Evolutionary conservation across 2,113 vertebrate species (phyloP), one percentile per base, ranked within the genome.

Genomic region (Oenanthe melanoleuca): DNA sequence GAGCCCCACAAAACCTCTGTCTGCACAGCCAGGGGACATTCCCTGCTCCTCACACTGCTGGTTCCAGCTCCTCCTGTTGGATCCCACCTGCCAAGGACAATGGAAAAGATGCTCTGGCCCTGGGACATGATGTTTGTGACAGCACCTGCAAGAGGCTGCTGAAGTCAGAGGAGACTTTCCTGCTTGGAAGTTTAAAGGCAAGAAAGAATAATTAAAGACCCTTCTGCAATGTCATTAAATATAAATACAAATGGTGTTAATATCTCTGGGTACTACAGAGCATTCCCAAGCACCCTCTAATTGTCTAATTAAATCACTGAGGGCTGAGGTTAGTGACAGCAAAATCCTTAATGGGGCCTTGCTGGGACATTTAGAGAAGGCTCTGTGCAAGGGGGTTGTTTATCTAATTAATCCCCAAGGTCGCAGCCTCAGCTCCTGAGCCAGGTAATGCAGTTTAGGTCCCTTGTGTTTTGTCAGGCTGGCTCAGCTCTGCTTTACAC

Each of bases 261-360:
- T 97, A 95, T 95, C 95, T 95, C 95, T 92, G 88, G 89, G 94
- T 96, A 94, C 87, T 63, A 67, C 24, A 92, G 86, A 89, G 93
- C 84, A 61, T 93, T 96, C 96, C 90, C 81, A 90, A 95, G 78
- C 93, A 96, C 91, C 93, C 72, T 95, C 92, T 97, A 96, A 97
- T 96, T 95, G 93, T 95, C 91, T 95, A 97, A 97, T 97, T 97
- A 97, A 97, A 95, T 96, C 96, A 97, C 96, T 52, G 59, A 96
- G 93, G 94, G 95, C 89, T 93, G 86, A 94, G 94, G 95, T 95
- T 95, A 95, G 95, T 66, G 95, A 96, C 94, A 96, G 80, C 17
- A 73, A 65, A 94, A 85, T 95, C 91, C 95, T 95, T 96, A 97
- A 96, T 90, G 88, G 87, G 79, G 93, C 92, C 94, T 97, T 86